Conservation (phyloP, 2,888 invertebrate genomes). For the Agriotes lineatus region DNA sequence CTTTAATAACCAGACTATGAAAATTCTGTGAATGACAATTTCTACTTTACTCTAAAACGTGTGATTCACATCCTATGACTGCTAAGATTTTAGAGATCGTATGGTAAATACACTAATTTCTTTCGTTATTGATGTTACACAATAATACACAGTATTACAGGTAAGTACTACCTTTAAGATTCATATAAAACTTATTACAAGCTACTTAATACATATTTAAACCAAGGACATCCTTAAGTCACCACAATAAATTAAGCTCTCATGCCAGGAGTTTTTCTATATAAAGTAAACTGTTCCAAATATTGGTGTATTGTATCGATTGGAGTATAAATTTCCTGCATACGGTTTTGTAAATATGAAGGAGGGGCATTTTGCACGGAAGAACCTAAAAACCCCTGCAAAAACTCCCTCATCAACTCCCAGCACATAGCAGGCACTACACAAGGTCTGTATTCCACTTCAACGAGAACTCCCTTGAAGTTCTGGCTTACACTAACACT, state of each 20-base stretch:
- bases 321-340: constrained; percentile 90
- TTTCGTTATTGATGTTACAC: too few species aligned
- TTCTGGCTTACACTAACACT: constrained; percentile 92
- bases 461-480: constrained; percentile 93
- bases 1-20: too few species aligned
- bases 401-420: constrained; percentile 91
- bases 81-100: too few species aligned
- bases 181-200: too few species aligned
- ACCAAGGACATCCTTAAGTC: too few species aligned
- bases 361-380: constrained; percentile 81
- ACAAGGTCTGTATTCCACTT: constrained; percentile 94
- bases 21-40: too few species aligned
- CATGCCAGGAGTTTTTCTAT: constrained; percentile 80
- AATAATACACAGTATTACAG: too few species aligned
- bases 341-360: constrained; percentile 77
- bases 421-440: constrained; percentile 90
- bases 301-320: constrained; percentile 95
- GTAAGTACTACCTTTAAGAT: too few species aligned
- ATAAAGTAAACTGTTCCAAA: constrained; percentile 91
- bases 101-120: too few species aligned
- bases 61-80: too few species aligned
- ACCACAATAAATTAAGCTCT: constrained; percentile 14
- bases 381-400: constrained; percentile 90
- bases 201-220: too few species aligned
- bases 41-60: too few species aligned